Evolutionary conservation across 2,888 invertebrate species (phyloP).

Genomic region (Drosophila demipolita): DNA sequence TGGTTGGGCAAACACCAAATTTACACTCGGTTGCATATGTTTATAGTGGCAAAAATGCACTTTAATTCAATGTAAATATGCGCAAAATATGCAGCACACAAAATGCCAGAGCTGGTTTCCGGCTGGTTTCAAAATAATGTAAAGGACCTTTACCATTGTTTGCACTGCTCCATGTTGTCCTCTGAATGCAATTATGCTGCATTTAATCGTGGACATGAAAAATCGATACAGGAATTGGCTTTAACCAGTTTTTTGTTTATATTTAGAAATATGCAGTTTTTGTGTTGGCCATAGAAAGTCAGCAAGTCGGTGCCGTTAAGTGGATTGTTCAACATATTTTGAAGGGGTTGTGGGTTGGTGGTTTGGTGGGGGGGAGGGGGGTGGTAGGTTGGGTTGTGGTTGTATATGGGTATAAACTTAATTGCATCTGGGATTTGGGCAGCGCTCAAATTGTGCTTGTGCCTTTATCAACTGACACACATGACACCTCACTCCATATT

Average conservation of each 20-base stretch:
- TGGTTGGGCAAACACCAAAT: constrained; percentile 37
- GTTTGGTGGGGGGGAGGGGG: neutral
- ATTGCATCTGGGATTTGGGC: constrained; percentile 69
- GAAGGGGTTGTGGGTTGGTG: neutral
- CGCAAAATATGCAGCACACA: constrained; percentile 21
- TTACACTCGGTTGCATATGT: constrained; percentile 16
- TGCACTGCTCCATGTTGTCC: neutral
- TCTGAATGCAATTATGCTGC: constrained; percentile 44
- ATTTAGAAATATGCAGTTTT: neutral
- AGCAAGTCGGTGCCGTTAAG: constrained; percentile 27
- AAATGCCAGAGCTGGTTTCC: constrained; percentile 10
- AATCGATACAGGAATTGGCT: constrained; percentile 13
- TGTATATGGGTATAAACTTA: constrained; percentile 41
- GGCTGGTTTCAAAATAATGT: constrained; percentile 8
- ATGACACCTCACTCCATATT: neutral
- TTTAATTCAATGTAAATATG: constrained; percentile 51
- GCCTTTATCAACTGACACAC: constrained; percentile 10
- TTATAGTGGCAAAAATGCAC: constrained; percentile 26
- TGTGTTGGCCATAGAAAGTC: neutral
- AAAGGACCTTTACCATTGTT: neutral
- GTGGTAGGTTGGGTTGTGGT: neutral
- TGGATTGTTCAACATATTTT: constrained; percentile 26
- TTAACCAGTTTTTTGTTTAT: neutral
- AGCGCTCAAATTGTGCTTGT: constrained; percentile 16
- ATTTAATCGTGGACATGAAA: constrained; percentile 37